Percentiles rank a stretch among this genome's conserved stretches.
These are phyloP conservation scores for Phyllopteryx taeniolatus DNA, from an alignment of 2,113 vertebrate species.

Conservation along the genomic window DNA sequence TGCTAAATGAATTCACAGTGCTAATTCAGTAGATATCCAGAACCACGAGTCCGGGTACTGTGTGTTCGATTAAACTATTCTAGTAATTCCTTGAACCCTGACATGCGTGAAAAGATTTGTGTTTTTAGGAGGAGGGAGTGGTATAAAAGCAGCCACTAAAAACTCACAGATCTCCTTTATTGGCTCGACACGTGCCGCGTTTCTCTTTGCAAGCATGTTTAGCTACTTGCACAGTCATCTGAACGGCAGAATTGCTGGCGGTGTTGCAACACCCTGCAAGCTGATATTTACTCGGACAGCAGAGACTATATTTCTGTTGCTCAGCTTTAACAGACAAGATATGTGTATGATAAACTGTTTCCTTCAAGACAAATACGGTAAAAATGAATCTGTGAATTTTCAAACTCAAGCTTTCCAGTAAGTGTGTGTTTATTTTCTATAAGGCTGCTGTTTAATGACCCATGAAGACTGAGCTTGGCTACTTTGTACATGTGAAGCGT, in stretches of 20 bases:
- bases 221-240: constrained; percentile 34
- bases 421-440: not conserved
- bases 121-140: constrained; percentile 16
- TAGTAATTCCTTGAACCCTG: constrained; percentile 7
- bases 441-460: constrained; percentile 19
- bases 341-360: not conserved
- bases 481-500: constrained; percentile 22
- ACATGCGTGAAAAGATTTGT: constrained; percentile 25
- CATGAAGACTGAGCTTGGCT: not conserved
- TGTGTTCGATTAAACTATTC: constrained; percentile 19
- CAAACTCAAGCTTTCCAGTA: not conserved
- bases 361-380: constrained; percentile 22
- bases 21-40: constrained; percentile 6
- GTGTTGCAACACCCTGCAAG: constrained; percentile 32
- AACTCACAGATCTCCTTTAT: constrained; percentile 36
- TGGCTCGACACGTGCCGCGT: constrained; percentile 40
- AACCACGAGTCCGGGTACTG: not conserved
- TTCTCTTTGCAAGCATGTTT: constrained; percentile 43
- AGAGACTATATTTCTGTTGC: constrained; percentile 12
- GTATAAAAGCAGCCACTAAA: constrained; percentile 42
- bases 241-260: constrained; percentile 35
- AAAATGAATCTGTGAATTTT: not conserved
- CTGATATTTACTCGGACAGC: constrained; percentile 30
- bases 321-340: constrained; percentile 21
- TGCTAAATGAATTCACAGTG: constrained; percentile 3